Percentiles rank a stretch among this genome's conserved stretches.
Conservation (phyloP, 1,140 invertebrate genomes). For the Drosophila nigromelanica region DNA sequence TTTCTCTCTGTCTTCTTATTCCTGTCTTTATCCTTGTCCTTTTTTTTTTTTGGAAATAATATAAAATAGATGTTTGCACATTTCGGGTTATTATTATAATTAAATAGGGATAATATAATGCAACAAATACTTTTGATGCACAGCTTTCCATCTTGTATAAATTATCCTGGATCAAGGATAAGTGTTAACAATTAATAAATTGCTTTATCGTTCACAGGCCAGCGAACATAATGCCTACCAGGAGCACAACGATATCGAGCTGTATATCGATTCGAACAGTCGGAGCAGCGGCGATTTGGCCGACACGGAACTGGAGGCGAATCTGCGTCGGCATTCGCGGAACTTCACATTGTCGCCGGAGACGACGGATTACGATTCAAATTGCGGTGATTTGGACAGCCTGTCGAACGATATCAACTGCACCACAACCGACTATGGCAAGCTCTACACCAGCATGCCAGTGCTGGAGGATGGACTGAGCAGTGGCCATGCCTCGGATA, state of each 20-base stretch:
- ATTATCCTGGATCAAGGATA: no score
- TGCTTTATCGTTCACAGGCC: conserved; percentile 21
- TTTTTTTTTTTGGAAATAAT: no score
- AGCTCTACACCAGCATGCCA: conserved; percentile 89
- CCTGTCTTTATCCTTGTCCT: no score
- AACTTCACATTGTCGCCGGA: conserved; percentile 95
- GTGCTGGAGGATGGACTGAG: conserved; percentile 97
- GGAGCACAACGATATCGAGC: conserved; percentile 81
- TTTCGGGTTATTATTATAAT: no score
- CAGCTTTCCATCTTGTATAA: no score
- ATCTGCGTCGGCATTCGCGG: conserved; percentile 73
- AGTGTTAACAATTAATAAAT: no score
- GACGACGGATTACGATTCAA: conserved; percentile 97
- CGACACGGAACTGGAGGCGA: conserved; percentile 77
- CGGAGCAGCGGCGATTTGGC: conserved; percentile 78
- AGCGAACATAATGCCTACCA: conserved; percentile 58
- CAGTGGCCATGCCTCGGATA: conserved; percentile 95
- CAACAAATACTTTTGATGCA: no score
- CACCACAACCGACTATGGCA: conserved; percentile 72
- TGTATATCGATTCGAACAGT: conserved; percentile 82
- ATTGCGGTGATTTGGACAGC: conserved; percentile 93
- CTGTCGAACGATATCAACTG: conserved; percentile 84
- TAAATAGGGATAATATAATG: no score
- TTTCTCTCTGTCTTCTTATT: no score
- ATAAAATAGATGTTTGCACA: no score